Evolutionary conservation across 2,888 invertebrate genomes (phyloP), one percentile per base, ranked within the genome.

Genomic region (Pachliopta kotzebuea): DNA sequence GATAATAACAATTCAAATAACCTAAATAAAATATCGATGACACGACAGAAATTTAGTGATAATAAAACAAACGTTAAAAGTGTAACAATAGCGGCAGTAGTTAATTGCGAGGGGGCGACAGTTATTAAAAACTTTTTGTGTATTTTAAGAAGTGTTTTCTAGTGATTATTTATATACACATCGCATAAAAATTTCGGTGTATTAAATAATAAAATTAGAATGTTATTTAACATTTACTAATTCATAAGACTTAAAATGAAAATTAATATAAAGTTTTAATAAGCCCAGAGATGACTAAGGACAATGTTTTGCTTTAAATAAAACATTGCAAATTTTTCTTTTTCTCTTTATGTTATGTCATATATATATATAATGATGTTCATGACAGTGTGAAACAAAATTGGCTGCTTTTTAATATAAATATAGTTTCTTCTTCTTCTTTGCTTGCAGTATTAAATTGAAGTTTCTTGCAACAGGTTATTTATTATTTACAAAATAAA

Each of bases 101-200:
- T 81, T 49, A 81, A 80, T 57, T 90, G 90, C 70, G 83, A 86
- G 49, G 78, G 80, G 24, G 76, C 79, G 18, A 76, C 76, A 0
- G 83, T 83, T 14, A 75, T 89, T 26, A 81, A 75, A 67, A 88
- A 88, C 77, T 86, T 90, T 75, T 79, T 90, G 71, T 90, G 90
- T 73, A 73, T 90, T 63, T 72, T 90, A 64, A 81, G 73, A 70
- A 86, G 79, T 78, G 80, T 86, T 58, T 84, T 88, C 70, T 88
- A 79, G 75, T 66, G n/a, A n/a, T n/a, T n/a, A n/a, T 45, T 45
- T n/a, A 26, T 6, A 26, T n/a, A n/a, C n/a, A 26, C 26, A 26
- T 26, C 26, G 26, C 26, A 4, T 26, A 26, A 6, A 6, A 6
- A 4, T 26, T 26, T 26, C 3, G 26, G 3, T 26, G 26, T 26